Evolutionary conservation across 2,888 invertebrate genomes (phyloP), one percentile per base, ranked within the genome.

Genomic region (Tiliacea citrago): DNA sequence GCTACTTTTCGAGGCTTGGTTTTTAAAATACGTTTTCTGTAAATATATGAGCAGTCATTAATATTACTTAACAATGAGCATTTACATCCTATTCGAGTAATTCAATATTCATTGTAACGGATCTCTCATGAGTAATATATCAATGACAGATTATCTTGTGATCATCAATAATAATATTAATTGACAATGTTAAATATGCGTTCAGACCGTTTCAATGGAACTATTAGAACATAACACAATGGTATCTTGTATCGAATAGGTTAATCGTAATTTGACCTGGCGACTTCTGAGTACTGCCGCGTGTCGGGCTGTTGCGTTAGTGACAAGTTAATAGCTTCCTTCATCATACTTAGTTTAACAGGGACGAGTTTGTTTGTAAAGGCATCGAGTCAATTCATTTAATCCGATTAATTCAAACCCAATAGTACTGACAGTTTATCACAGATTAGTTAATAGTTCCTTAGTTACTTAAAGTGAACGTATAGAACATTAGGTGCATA

Each of bases 121-220:
- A 74, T 75, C 45, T 73, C 49, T 49, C 47, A 79, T 72, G 75
- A 84, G 63, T 75, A 84, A 85, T 81, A 83, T 77, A 86, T 79
- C 66, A 75, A 75, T 77, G 75, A 81, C 79, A 84, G 83, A 89
- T 85, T 79, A 83, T 86, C 74, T 82, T 66, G 70, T 70, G 70
- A 77, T 74, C 84, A 79, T 80, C 76, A 86, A 88, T 78, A 82
- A 76, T 75, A 68, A 76, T 74, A 68, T 71, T 85, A 85, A 86
- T 85, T 83, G 81, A 76, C 79, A 77, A 69, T 69, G 76, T 82
- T 82, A 76, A 80, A 81, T 76, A 75, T 77, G 84, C 76, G 68
- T 74, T 69, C 60, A 74, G 55, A 61, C 57, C 10, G 58, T 73
- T 83, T 85, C 77, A 81, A 84, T 81, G 69, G 79, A 86, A 79